Evolutionary conservation across 2,888 invertebrate species (phyloP), one percentile per base, ranked within the genome.

Genomic region (Cistogaster globosa): DNA sequence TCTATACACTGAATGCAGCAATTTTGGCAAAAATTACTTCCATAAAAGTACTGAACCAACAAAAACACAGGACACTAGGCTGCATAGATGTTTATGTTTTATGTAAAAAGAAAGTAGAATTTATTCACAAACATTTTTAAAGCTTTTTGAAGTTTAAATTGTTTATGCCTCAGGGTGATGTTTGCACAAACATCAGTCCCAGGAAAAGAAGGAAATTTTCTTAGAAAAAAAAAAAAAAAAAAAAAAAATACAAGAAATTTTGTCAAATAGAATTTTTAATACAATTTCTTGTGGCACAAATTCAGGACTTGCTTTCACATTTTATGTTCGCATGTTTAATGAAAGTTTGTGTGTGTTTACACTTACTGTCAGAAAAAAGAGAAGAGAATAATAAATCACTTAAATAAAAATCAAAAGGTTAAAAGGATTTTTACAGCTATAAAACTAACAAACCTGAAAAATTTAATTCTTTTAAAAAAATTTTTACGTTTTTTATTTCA

Each of bases 211-310:
- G 26, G 22, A 55, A 58, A 38, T 55, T 58, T 45, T 16, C 38
- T 71, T 55, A n/a, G 51, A 45, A 26, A 26, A 26, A 26, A 26
- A 26, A 26, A 26, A 26, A 26, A 45, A 26, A 26, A 26, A 26
- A 26, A 45, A 26, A 26, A 26, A 26, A 26, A 26, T 26, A 38
- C n/a, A 58, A 58, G n/a, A 32, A 45, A 20, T 65, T 4, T 32
- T 65, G 11, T 51, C 65, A 80, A 74, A 74, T 14, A 67, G 80
- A 80, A 74, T 80, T 74, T 80, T 74, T 67, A 67, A 74, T 58
- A 51, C 16, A 80, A 51, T 58, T 67, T 72, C 20, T 65, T 51
- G 12, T 51, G 69, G 32, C 58, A 20, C 58, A 67, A 42, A 42
- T 58, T 79, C 48, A 71, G 60, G 53, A 55, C n/a, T 42, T 7